phyloP scores from a whole-genome alignment of 2,113 vertebrate genomes.

The Alligator sinensis region DNA sequence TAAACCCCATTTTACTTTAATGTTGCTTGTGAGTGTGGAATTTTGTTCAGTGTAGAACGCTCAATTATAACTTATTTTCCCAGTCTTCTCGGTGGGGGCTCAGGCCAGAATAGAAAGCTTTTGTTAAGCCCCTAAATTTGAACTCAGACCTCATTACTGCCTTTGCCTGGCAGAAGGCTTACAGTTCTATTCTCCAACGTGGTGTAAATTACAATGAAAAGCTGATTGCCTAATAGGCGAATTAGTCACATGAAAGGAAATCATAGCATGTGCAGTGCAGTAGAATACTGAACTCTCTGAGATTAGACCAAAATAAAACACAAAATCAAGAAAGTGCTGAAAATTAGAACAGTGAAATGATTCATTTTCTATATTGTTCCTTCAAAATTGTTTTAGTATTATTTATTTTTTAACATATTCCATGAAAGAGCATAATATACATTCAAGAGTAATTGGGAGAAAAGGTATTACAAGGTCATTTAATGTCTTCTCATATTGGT shows the following conservation, averaged over 20 bases:
- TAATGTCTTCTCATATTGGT: background rate
- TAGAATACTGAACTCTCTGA: background rate
- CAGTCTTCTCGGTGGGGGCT: too few species aligned
- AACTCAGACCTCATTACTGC: too few species aligned
- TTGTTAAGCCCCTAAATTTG: too few species aligned
- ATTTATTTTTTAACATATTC: slow-evolving; percentile 18
- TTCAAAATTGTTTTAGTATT: background rate
- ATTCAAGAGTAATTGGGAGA: slow-evolving; percentile 24
- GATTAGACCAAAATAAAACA: background rate
- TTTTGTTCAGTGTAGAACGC: too few species aligned
- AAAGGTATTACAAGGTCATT: background rate
- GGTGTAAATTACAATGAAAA: background rate
- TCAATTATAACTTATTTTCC: too few species aligned
- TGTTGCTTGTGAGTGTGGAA: too few species aligned
- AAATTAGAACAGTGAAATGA: background rate
- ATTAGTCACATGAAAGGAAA: background rate
- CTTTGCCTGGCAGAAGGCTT: too few species aligned
- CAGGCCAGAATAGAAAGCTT: too few species aligned
- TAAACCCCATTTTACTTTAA: too few species aligned
- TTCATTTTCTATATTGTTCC: background rate
- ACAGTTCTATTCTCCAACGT: too few species aligned
- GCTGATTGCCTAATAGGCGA: background rate
- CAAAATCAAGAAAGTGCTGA: background rate
- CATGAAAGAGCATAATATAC: background rate
- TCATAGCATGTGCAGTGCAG: background rate